Evolutionary conservation across 2,113 vertebrate species (phyloP).

Genomic region (Vanacampus margaritifer): DNA sequence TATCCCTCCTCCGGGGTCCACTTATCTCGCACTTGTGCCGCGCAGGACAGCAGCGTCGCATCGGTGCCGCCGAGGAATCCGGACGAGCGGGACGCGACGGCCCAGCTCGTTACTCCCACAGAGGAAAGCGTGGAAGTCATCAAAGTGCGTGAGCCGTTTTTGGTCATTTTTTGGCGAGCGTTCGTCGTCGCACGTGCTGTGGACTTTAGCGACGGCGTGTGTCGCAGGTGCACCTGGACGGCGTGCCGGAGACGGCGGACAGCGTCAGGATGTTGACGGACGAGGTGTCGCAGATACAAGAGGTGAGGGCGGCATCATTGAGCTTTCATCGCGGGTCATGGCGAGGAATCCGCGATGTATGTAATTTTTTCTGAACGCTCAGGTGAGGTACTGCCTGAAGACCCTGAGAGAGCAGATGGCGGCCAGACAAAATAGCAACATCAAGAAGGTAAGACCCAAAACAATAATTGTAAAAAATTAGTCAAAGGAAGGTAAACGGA

Average conservation of each 20-base stretch:
- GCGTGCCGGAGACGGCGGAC: constrained; percentile 50
- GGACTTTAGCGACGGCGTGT: not conserved
- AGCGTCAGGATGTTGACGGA: constrained; percentile 79
- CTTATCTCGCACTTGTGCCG: not conserved
- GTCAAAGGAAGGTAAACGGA: not conserved
- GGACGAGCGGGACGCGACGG: constrained; percentile 12
- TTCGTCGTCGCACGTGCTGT: no score
- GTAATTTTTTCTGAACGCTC: not conserved
- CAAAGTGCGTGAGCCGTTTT: constrained; percentile 48
- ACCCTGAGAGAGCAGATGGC: constrained; percentile 75
- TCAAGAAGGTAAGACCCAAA: constrained; percentile 52
- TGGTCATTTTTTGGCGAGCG: not conserved
- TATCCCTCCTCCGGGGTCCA: not conserved
- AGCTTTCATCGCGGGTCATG: not conserved
- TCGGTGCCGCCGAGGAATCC: constrained; percentile 30
- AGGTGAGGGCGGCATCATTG: constrained; percentile 64
- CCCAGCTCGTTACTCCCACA: constrained; percentile 4
- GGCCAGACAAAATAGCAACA: constrained; percentile 63
- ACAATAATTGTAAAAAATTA: not conserved
- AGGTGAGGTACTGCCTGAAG: constrained; percentile 78
- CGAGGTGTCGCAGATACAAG: constrained; percentile 83
- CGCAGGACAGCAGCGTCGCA: constrained; percentile 44
- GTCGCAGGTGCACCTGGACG: constrained; percentile 74
- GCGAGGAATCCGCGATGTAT: not conserved
- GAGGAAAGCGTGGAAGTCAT: constrained; percentile 58